These are phyloP conservation scores for Aurelia aurita complex sp. Pacific DNA, from an alignment of 30 jellyfish, hydroid and myxozoan species.

Conservation along the genomic window DNA sequence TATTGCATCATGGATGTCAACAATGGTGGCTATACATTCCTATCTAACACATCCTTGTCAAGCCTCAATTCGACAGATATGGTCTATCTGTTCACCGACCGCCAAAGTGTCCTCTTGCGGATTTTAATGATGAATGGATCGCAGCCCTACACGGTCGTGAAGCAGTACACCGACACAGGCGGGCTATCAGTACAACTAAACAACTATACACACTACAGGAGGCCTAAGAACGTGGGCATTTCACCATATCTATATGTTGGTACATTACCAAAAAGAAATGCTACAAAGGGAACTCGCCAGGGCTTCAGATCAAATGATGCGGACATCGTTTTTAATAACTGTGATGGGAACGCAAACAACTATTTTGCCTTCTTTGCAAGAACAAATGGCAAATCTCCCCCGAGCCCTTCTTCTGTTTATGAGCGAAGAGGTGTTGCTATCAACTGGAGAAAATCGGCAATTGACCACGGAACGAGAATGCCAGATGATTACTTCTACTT, in stretches of 20 bases:
- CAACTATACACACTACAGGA: constrained; percentile 5
- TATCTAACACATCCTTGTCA: constrained; percentile 18
- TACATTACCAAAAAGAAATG: constrained; percentile 8
- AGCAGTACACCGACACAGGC: constrained; percentile 22
- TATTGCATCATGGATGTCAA: constrained; percentile 52
- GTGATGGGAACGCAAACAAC: constrained; percentile 32
- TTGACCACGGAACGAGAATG: background rate
- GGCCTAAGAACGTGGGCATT: constrained; percentile 21
- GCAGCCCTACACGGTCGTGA: constrained; percentile 58
- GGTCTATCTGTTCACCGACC: constrained; percentile 18
- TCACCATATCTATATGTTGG: constrained; percentile 41
- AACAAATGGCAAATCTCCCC: background rate
- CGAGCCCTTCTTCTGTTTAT: background rate
- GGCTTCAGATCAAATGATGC: constrained; percentile 33
- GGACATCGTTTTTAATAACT: constrained; percentile 11
- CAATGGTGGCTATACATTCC: constrained; percentile 67
- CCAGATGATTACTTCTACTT: constrained; percentile 37
- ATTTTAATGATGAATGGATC: constrained; percentile 29
- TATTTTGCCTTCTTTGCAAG: constrained; percentile 32
- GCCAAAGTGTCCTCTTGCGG: constrained; percentile 41
- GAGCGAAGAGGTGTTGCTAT: constrained; percentile 38
- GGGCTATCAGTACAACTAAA: constrained; percentile 32
- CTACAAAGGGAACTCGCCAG: constrained; percentile 1
- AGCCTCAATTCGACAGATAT: constrained; percentile 32
- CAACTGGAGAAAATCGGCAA: constrained; percentile 40